Evolutionary conservation across 2,113 vertebrate species (phyloP).

Genomic region (Mus musculus): GRCm39 chr2:52750501-52751000

Average conservation of each 20-base stretch:
- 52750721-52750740: constrained; percentile 30
- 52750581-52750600: background rate
- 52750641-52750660: background rate
- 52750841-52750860: background rate
- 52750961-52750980: background rate
- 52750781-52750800: background rate
- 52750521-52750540: background rate
- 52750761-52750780: background rate
- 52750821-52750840: background rate
- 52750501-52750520: background rate
- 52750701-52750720: background rate
- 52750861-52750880: background rate
- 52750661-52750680: constrained; percentile 7
- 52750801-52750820: background rate
- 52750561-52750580: background rate
- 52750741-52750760: constrained; percentile 39
- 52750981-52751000: background rate
- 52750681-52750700: background rate
- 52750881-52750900: background rate
- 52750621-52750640: background rate
- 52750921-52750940: background rate
- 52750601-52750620: background rate
- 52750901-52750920: background rate
- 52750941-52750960: background rate
- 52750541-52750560: background rate